Conservation (phyloP, 2,888 invertebrate species). For the Timema podura region DNA sequence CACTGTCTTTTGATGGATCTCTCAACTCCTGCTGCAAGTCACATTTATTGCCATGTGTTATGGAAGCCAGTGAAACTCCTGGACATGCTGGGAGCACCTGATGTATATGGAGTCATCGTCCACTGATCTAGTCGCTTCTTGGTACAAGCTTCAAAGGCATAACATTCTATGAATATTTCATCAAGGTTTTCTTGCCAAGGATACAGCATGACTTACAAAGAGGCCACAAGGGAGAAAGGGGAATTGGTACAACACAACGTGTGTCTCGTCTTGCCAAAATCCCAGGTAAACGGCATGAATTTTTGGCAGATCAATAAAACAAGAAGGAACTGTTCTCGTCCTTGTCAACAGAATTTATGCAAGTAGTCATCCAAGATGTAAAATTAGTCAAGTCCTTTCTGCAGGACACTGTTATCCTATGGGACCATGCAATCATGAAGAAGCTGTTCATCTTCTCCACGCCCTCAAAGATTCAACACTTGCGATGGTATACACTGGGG, state of each 20-base stretch:
- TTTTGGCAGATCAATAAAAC: neutral
- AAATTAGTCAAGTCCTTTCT: neutral
- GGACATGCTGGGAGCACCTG: no score
- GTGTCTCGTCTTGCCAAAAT: neutral
- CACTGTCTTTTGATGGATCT: no score
- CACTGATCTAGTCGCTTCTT: no score
- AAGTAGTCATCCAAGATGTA: neutral
- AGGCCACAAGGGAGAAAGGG: neutral
- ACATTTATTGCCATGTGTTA: no score
- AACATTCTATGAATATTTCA: neutral
- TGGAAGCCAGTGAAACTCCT: neutral
- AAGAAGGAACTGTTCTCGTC: neutral
- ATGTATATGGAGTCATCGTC: no score
- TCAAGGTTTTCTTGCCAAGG: slow-evolving; percentile 1
- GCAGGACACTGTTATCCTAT: neutral
- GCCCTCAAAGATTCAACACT: neutral
- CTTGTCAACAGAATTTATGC: neutral
- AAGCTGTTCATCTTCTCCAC: neutral
- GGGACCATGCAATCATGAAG: slow-evolving; percentile 7
- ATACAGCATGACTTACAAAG: neutral
- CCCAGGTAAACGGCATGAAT: neutral
- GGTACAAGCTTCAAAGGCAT: neutral
- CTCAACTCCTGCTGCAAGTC: no score
- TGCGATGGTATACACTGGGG: neutral
- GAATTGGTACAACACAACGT: neutral